These are phyloP conservation scores for Lepidurus apus DNA, from an alignment of 1,140 invertebrate genomes.

Conservation along the genomic window DNA sequence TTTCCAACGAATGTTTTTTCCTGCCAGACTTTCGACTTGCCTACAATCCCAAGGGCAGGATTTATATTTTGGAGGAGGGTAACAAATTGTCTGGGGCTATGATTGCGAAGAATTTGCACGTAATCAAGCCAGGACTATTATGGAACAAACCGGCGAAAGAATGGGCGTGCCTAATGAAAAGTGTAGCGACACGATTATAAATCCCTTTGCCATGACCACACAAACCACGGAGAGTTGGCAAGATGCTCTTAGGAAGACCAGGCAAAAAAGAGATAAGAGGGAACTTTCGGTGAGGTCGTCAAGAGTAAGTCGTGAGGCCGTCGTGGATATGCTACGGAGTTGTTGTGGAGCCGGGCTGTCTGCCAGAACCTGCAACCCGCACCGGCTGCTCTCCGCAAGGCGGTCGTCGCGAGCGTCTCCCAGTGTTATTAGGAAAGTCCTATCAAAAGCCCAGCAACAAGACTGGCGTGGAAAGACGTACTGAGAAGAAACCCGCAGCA, in stretches of 20 bases:
- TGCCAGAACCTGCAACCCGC: conserved; percentile 20
- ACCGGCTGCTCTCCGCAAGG: conserved; percentile 6
- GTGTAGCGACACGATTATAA: neutral
- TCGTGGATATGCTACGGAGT: neutral
- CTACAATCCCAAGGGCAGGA: too few relatives aligned
- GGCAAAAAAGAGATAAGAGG: neutral
- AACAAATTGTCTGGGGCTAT: too few relatives aligned
- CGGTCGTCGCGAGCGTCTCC: conserved; percentile 9
- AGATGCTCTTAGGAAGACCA: neutral
- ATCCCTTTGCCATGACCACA: neutral
- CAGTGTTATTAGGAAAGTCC: conserved; percentile 18
- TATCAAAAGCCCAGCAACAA: conserved; percentile 10
- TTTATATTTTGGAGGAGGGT: too few relatives aligned
- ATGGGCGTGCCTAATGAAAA: too few relatives aligned
- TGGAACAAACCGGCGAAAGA: too few relatives aligned
- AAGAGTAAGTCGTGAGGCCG: neutral
- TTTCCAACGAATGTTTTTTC: too few relatives aligned
- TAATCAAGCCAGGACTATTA: too few relatives aligned
- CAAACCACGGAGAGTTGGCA: neutral
- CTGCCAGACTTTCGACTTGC: too few relatives aligned
- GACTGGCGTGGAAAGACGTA: neutral
- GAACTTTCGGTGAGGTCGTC: conserved; percentile 11
- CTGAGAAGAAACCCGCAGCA: neutral
- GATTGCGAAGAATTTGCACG: too few relatives aligned
- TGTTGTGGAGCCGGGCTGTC: conserved; percentile 20